Conservation (phyloP, 2,113 vertebrate genomes). For the Melanerpes formicivorus region DNA sequence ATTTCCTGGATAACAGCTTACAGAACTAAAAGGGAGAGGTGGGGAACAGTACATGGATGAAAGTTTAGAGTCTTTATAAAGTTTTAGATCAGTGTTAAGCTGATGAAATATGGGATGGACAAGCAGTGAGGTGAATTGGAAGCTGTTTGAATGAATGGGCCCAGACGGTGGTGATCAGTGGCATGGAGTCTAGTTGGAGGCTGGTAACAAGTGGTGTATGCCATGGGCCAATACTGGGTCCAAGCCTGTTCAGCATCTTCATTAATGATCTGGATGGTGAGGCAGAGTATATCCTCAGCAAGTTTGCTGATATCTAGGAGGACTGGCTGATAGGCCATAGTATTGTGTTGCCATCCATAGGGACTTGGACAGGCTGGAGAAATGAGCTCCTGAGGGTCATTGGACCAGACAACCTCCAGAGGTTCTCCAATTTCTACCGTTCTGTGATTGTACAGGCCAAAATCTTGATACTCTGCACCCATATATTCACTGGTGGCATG, state of each 20-base stretch:
- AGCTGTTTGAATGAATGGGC: not conserved
- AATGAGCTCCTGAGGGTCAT: accelerated
- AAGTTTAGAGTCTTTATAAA: not conserved
- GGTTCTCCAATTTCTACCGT: not conserved
- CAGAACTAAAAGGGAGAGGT: not conserved
- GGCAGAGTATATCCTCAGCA: not conserved
- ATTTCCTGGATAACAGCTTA: not conserved
- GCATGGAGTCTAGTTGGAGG: not conserved
- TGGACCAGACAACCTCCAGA: not conserved
- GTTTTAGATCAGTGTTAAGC: not conserved
- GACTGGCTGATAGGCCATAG: not conserved
- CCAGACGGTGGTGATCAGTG: not conserved
- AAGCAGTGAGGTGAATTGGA: not conserved
- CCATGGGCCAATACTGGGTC: not conserved
- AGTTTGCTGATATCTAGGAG: not conserved
- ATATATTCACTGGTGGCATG: not conserved
- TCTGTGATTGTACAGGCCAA: not conserved
- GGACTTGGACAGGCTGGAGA: not conserved
- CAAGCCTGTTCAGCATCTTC: not conserved
- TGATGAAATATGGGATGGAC: not conserved
- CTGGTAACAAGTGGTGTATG: not conserved
- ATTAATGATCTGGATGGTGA: not conserved
- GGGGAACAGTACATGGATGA: not conserved
- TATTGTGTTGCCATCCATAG: not conserved
- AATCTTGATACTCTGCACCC: not conserved